Evolutionary conservation across 2,797 vertebrate species (phyloP), one percentile per base, ranked within the genome.

Genomic region (Coracias cyanogaster): DNA sequence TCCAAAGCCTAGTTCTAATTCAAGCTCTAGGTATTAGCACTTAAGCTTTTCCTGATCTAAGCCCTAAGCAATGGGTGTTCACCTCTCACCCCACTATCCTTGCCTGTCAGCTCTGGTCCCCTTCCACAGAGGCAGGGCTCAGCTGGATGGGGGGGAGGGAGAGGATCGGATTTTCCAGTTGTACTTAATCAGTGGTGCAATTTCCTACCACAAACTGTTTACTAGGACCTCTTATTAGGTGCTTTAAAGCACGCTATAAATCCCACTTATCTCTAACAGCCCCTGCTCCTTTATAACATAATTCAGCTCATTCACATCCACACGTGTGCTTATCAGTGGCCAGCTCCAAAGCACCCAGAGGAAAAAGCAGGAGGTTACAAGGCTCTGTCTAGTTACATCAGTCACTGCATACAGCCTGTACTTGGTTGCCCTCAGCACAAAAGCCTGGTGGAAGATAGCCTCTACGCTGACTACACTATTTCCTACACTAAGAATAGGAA

Each of bases 1-100:
- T 67, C 90, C 60, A 71, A 93, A 93, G 71, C 35, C 45, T n/a
- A 21, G 45, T 85, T 64, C 84, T 95, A 96, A 96, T 91, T 94
- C 52, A 65, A 74, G 69, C 48, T 57, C 52, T 41, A 71, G 57
- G 86, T 76, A 95, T 93, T 96, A 97, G 64, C 74, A 70, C 70
- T 28, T 95, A 96, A 93, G 82, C 86, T 37, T 35, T 84, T 57
- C 60, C 57, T 90, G 82, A 87, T 89, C 86, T 46, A 77, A 90
- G 37, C 45, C 61, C 60, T 65, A 61, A 80, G 51, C 55, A 91
- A 61, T 0, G 3, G 8, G 39, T 6, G 22, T 29, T 91, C 62
- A 39, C 67, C 57, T 80, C 77, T 14, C 25, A 22, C 73, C 61
- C 49, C 1, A 0, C 46, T 55, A 76, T n/a, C 82, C 76, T 31